phyloP scores from a whole-genome alignment of 2,797 vertebrate genomes.

The Sternotherus odoratus region DNA sequence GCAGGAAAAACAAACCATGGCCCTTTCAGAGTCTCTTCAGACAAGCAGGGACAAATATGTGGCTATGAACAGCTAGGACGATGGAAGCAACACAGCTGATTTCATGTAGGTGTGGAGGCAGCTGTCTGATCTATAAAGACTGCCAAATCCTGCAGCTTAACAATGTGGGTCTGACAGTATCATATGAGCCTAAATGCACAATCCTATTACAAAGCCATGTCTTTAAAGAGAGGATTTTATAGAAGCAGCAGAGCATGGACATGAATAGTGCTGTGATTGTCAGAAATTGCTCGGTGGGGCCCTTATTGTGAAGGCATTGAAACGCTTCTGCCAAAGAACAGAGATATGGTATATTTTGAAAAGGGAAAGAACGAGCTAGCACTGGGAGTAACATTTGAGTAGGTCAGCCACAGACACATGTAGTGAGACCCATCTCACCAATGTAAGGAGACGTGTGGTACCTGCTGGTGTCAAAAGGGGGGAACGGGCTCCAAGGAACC shows the following conservation, averaged over 20 bases:
- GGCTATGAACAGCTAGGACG: neutral
- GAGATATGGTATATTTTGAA: slow-evolving; percentile 56
- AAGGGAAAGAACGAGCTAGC: slow-evolving; percentile 35
- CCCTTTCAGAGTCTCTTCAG: neutral
- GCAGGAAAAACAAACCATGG: neutral
- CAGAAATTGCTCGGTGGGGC: slow-evolving; percentile 36
- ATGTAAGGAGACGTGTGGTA: neutral
- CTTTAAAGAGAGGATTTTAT: slow-evolving; percentile 61
- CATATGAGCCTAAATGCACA: slow-evolving; percentile 15
- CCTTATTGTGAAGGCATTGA: slow-evolving; percentile 46
- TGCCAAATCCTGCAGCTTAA: neutral
- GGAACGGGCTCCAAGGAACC: neutral
- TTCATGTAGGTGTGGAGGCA: neutral
- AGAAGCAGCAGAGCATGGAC: slow-evolving; percentile 43
- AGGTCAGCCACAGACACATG: slow-evolving; percentile 45
- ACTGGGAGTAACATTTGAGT: slow-evolving; percentile 38
- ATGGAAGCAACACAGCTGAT: neutral
- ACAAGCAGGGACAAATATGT: neutral
- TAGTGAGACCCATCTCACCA: neutral
- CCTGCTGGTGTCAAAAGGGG: neutral
- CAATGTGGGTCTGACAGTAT: neutral
- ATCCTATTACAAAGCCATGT: slow-evolving; percentile 48
- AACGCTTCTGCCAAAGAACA: slow-evolving; percentile 52
- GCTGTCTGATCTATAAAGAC: neutral
- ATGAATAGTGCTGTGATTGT: slow-evolving; percentile 57